phyloP scores from a whole-genome alignment of 2,888 invertebrate species.

The Orchesellides sinensis region DNA sequence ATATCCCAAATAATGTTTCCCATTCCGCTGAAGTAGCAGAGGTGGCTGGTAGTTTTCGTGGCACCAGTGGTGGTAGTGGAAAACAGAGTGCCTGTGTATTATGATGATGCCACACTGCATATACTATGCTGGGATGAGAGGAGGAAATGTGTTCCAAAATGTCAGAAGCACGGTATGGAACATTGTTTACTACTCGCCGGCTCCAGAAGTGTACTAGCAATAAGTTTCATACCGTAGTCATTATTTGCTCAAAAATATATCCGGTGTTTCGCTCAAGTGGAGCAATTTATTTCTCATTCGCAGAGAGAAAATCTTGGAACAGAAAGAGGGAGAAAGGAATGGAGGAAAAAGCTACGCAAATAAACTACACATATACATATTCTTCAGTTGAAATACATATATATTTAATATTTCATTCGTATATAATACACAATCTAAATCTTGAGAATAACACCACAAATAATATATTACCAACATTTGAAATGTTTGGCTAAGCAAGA shows the following conservation, averaged over 20 bases:
- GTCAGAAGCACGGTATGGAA: slow-evolving; percentile 51
- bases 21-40: too few relatives aligned
- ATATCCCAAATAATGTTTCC: too few relatives aligned
- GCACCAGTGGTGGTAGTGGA: too few relatives aligned
- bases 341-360: neutral
- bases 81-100: too few relatives aligned
- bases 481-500: neutral
- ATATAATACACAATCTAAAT: slow-evolving; percentile 23
- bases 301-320: slow-evolving; percentile 19
- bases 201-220: slow-evolving; percentile 15
- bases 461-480: neutral
- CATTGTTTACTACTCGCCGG: slow-evolving; percentile 55
- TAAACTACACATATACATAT: too few relatives aligned
- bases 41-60: too few relatives aligned
- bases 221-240: slow-evolving; percentile 27
- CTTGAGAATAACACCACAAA: neutral
- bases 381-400: neutral
- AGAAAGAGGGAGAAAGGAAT: neutral
- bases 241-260: slow-evolving; percentile 25
- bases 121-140: too few relatives aligned
- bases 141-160: slow-evolving; percentile 23
- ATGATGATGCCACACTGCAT: too few relatives aligned
- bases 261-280: slow-evolving; percentile 17
- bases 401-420: neutral
- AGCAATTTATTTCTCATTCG: slow-evolving; percentile 46